Percentiles rank a stretch among this genome's conserved stretches.
phyloP scores from a whole-genome alignment of 2,113 vertebrate genomes.

The Pica pica region DNA sequence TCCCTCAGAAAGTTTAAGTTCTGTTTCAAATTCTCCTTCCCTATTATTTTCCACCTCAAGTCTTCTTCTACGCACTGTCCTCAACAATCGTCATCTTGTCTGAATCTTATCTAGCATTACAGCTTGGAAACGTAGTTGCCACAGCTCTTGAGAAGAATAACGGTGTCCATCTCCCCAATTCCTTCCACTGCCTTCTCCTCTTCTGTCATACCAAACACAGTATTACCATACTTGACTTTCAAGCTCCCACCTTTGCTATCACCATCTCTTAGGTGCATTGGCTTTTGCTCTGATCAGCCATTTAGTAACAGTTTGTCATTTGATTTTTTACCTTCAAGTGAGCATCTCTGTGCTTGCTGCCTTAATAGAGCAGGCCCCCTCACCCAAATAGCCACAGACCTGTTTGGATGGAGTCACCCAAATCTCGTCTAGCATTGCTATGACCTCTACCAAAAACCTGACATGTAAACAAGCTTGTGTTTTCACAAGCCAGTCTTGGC shows the following conservation, averaged over 20 bases:
- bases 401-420: neutral
- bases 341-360: neutral
- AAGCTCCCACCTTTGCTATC: neutral
- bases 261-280: neutral
- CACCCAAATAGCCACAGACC: neutral
- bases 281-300: neutral
- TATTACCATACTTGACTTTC: neutral
- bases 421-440: neutral
- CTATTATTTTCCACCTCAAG: neutral
- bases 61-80: neutral
- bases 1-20: neutral
- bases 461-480: neutral
- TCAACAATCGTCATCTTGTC: neutral
- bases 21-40: neutral
- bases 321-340: neutral
- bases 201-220: neutral
- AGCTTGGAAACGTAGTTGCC: neutral
- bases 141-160: neutral
- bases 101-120: neutral
- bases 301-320: neutral
- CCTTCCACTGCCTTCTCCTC: neutral
- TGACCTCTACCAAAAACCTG: neutral
- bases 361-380: neutral
- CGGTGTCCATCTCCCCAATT: accelerated
- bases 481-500: too few relatives aligned